Evolutionary conservation across 2,888 invertebrate species (phyloP), one percentile per base, ranked within the genome.

Genomic region (Orthosia cruda): DNA sequence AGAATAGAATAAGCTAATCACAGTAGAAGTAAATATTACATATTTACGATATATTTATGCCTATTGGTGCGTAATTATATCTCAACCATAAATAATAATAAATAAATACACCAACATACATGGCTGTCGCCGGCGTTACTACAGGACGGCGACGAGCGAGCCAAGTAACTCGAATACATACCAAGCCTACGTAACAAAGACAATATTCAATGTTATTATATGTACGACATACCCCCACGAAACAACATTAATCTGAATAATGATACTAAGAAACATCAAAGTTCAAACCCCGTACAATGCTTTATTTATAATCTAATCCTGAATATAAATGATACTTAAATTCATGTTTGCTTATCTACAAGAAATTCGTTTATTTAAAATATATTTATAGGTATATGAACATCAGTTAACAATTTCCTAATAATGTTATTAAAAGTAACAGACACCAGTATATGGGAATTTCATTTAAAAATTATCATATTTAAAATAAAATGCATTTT

Each of bases 1-100:
- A 92, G 92, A 92, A 94, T 91, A 94, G 93, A 93, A 92, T 91
- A 94, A 93, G 92, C 92, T 93, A 95, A 96, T 96, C 95, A 96
- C 96, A 96, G 94, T 92, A 92, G 91, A 94, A 95, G 94, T 95
- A 95, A 94, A 95, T 95, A 95, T 95, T 91, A 94, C 89, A 94
- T 94, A 94, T 94, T 94, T 94, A 94, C 94, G 93, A 92, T 90
- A 93, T 91, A 93, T 91, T 89, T 90, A 92, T 91, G 91, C 88
- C 89, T 92, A 92, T 90, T 86, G 91, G 91, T 90, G 92, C 89
- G 90, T 89, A 90, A 89, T 89, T 90, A 88, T 89, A 89, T 90
- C 87, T 90, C 90, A 90, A 91, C 78, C 84, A 85, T 86, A 81
- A 83, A 85, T 75, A 81, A 83, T 88, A 81, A 84, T 87, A 87